Percentiles rank a stretch among this genome's conserved stretches.
Evolutionary conservation across 2,888 invertebrate genomes (phyloP).

Genomic region (Periphyllus acericola): DNA sequence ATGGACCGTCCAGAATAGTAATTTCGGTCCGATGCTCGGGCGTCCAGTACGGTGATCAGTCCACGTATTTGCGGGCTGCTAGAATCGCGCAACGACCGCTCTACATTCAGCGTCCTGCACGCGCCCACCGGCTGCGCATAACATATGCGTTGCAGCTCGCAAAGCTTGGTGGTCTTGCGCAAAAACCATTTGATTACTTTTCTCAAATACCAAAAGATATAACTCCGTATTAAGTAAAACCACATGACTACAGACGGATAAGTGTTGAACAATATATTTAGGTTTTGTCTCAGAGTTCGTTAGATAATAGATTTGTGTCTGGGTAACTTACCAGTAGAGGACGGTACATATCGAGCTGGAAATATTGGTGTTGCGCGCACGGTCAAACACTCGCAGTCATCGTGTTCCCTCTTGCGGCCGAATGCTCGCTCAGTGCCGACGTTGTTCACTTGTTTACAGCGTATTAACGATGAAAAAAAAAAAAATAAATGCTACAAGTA

Average conservation of each 20-base stretch:
- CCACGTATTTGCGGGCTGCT: conserved; percentile 76
- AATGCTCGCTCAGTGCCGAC: neutral
- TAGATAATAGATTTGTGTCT: conserved; percentile 44
- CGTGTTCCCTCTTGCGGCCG: neutral
- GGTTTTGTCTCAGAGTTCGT: conserved; percentile 18
- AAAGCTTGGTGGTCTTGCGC: conserved; percentile 84
- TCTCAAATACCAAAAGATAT: conserved; percentile 76
- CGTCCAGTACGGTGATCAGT: conserved; percentile 76
- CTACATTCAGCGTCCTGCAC: conserved; percentile 78
- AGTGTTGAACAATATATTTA: conserved; percentile 16
- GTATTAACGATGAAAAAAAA: too few relatives aligned
- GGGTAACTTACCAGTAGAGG: conserved; percentile 40
- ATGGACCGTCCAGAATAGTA: conserved; percentile 79
- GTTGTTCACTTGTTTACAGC: neutral
- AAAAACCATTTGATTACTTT: conserved; percentile 93
- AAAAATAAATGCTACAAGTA: too few relatives aligned
- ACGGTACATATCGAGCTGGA: conserved; percentile 33
- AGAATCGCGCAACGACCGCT: conserved; percentile 79
- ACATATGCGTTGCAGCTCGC: conserved; percentile 92
- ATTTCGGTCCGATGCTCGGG: conserved; percentile 69
- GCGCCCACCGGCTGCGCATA: conserved; percentile 83
- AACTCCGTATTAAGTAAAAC: conserved; percentile 64
- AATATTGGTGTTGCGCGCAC: neutral
- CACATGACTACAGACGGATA: conserved; percentile 60
- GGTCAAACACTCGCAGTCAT: neutral